phyloP scores from a whole-genome alignment of 1,140 invertebrate species.

The Chymomyza costata region DNA sequence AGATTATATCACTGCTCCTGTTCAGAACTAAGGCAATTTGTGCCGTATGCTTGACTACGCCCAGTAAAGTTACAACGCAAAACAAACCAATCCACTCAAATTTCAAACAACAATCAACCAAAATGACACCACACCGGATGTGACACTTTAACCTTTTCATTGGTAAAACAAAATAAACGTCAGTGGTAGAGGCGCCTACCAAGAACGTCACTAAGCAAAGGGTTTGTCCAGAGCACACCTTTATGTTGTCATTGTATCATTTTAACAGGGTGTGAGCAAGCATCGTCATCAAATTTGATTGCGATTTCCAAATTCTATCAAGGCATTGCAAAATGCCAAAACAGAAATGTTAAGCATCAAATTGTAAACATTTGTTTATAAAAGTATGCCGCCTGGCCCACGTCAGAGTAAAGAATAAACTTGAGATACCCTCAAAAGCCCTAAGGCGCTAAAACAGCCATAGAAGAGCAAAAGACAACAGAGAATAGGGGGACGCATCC shows the following conservation, averaged over 20 bases:
- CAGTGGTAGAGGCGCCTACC: too few relatives aligned
- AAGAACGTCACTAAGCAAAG: too few relatives aligned
- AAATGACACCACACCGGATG: conserved; percentile 17
- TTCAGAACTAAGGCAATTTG: too few relatives aligned
- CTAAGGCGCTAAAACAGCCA: conserved; percentile 33
- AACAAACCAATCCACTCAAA: conserved; percentile 14
- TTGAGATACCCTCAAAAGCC: conserved; percentile 49
- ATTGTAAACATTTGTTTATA: conserved; percentile 62
- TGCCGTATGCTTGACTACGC: too few relatives aligned
- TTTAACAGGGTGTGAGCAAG: conserved; percentile 2
- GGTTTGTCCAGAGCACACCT: conserved; percentile 22
- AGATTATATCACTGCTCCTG: too few relatives aligned
- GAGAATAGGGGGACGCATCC: conserved; percentile 22
- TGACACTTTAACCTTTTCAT: conserved; percentile 34
- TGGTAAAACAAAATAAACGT: too few relatives aligned
- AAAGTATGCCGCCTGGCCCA: conserved; percentile 13
- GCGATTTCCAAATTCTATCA: conserved; percentile 3
- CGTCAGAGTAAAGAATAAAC: conserved; percentile 20
- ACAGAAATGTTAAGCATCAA: conserved; percentile 32
- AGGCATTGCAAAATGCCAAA: conserved; percentile 44
- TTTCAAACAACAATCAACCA: conserved; percentile 7
- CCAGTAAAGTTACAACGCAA: too few relatives aligned
- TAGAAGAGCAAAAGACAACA: conserved; percentile 5
- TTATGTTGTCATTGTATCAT: conserved; percentile 15
- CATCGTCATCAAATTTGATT: conserved; percentile 7